phyloP scores from a whole-genome alignment of 2,113 vertebrate species.

The Grantiella picta region DNA sequence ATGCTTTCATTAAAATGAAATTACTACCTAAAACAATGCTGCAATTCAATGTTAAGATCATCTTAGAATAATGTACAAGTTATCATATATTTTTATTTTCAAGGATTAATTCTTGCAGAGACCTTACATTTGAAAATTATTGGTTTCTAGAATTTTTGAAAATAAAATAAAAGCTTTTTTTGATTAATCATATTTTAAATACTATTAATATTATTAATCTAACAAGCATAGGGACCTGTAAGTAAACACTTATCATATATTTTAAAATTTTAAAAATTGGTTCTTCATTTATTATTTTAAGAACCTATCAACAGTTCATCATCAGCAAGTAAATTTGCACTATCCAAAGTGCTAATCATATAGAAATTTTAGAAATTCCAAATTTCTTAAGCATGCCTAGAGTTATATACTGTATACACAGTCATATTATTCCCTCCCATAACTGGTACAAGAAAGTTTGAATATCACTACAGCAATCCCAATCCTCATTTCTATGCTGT shows the following conservation, averaged over 20 bases:
- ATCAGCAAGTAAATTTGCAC: not conserved
- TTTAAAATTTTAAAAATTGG: not conserved
- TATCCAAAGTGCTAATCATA: not conserved
- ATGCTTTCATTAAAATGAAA: not conserved
- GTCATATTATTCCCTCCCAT: not conserved
- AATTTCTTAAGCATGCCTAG: not conserved
- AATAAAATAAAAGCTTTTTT: not conserved
- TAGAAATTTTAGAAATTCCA: not conserved
- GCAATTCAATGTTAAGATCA: not conserved
- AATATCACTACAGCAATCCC: not conserved
- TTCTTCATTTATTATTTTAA: not conserved
- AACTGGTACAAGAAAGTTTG: not conserved
- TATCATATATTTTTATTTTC: not conserved
- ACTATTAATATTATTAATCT: not conserved
- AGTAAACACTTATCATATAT: not conserved
- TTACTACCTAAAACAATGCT: not conserved
- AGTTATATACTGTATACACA: not conserved
- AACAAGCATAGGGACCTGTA: not conserved
- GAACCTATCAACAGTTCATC: not conserved
- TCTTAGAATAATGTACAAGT: not conserved
- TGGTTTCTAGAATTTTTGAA: not conserved
- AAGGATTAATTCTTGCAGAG: not conserved
- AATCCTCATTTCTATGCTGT: not conserved
- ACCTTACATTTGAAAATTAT: not conserved
- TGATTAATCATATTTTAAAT: not conserved